phyloP scores from a whole-genome alignment of 2,888 invertebrate species.

The Nomada goodeniana region DNA sequence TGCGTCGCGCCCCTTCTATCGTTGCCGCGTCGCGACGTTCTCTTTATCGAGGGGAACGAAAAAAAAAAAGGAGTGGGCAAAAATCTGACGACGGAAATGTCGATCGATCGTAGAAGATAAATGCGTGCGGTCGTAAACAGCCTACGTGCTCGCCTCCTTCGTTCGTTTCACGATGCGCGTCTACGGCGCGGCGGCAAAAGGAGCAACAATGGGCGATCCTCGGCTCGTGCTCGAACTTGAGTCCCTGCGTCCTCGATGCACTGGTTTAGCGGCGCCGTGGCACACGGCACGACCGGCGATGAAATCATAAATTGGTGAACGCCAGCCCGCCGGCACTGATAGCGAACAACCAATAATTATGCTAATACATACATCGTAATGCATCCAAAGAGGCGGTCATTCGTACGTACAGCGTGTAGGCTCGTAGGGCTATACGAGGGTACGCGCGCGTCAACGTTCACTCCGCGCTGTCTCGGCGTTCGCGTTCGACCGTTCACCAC shows the following conservation, averaged over 20 bases:
- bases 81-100: constrained; percentile 10
- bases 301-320: constrained; percentile 82
- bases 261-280: constrained; percentile 68
- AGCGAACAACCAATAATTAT: constrained; percentile 82
- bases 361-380: constrained; percentile 81
- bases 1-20: not conserved
- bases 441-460: constrained; percentile 5
- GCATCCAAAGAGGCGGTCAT: constrained; percentile 78
- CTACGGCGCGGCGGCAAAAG: constrained; percentile 35
- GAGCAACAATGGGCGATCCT: constrained; percentile 64
- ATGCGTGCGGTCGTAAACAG: constrained; percentile 20
- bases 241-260: constrained; percentile 55
- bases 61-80: too few species aligned
- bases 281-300: constrained; percentile 76
- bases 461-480: not conserved
- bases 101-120: constrained; percentile 12
- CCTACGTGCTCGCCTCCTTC: constrained; percentile 32
- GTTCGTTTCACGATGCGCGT: constrained; percentile 1
- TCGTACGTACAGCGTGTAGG: constrained; percentile 67
- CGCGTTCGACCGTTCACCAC: constrained; percentile 13
- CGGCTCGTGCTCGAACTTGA: constrained; percentile 35
- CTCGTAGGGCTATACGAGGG: constrained; percentile 39
- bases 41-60: not conserved
- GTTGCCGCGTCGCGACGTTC: not conserved
- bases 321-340: constrained; percentile 81